phyloP scores from a whole-genome alignment of 2,888 invertebrate genomes.

The Alloscopus bannaensis region DNA sequence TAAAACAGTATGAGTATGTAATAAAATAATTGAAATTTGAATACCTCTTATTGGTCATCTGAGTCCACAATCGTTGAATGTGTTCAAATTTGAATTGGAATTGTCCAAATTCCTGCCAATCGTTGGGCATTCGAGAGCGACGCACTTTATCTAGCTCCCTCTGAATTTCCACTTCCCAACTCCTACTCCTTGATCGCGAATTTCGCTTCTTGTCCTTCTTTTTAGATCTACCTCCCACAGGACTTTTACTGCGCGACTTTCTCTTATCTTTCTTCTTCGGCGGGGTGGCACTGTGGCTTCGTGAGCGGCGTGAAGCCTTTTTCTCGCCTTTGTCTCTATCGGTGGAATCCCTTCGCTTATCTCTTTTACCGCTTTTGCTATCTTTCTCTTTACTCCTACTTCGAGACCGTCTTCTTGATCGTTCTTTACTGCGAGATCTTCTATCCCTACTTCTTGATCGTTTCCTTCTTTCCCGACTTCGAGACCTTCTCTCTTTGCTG shows the following conservation, averaged over 20 bases:
- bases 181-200: constrained; percentile 55
- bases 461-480: constrained; percentile 43
- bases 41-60: constrained; percentile 40
- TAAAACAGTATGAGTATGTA: neutral
- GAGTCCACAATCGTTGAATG: constrained; percentile 64
- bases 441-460: constrained; percentile 45
- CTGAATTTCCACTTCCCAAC: constrained; percentile 61
- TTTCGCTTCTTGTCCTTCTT: constrained; percentile 50
- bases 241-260: constrained; percentile 56
- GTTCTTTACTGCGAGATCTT: constrained; percentile 51
- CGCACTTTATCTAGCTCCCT: constrained; percentile 69
- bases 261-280: constrained; percentile 49
- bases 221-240: constrained; percentile 29
- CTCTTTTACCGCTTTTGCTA: constrained; percentile 30
- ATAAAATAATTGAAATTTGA: neutral
- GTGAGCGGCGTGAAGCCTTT: constrained; percentile 47
- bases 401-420: constrained; percentile 31
- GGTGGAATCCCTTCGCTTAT: constrained; percentile 40
- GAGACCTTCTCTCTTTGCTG: constrained; percentile 29
- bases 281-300: constrained; percentile 60
- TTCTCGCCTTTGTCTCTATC: constrained; percentile 52
- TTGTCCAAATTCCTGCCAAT: constrained; percentile 71
- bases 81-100: constrained; percentile 66
- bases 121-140: constrained; percentile 67
- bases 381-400: constrained; percentile 54